Percentiles rank a stretch among this genome's conserved stretches.
Evolutionary conservation across 2,113 vertebrate species (phyloP).

Genomic region (Trogon surrucura): DNA sequence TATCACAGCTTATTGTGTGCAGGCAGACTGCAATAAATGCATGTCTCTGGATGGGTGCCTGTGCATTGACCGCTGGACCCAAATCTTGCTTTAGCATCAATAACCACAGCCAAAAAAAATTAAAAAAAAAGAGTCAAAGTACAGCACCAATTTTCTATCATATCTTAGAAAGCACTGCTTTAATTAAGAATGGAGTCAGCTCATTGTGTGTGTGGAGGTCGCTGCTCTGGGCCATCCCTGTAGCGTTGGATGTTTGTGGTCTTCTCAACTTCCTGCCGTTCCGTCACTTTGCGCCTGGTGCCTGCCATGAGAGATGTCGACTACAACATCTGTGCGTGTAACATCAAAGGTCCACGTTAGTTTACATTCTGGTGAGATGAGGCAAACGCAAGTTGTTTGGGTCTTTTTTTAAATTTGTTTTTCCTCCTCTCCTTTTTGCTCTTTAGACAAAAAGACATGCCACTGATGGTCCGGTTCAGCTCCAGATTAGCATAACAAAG

Average conservation of each 20-base stretch:
- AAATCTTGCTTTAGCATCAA: background rate
- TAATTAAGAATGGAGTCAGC: background rate
- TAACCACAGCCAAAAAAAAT: background rate
- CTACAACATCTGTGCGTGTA: slow-evolving; percentile 79
- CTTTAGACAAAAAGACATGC: background rate
- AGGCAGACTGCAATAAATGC: background rate
- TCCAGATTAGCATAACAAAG: slow-evolving; percentile 12
- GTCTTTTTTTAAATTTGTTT: slow-evolving; percentile 39
- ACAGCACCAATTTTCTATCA: background rate
- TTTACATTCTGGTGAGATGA: slow-evolving; percentile 79
- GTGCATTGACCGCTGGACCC: accelerated
- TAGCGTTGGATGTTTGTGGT: slow-evolving; percentile 76
- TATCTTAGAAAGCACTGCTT: background rate
- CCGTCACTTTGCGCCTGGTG: slow-evolving; percentile 71
- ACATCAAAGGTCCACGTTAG: slow-evolving; percentile 79
- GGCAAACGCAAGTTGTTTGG: slow-evolving; percentile 69
- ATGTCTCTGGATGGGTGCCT: background rate
- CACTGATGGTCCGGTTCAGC: background rate
- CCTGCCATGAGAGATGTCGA: slow-evolving; percentile 82
- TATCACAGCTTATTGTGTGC: background rate
- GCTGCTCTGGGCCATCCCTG: slow-evolving; percentile 60
- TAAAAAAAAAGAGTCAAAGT: background rate
- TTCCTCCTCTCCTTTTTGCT: background rate
- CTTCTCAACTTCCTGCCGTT: slow-evolving; percentile 81
- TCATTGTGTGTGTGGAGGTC: slow-evolving; percentile 27